These are phyloP conservation scores for Notodonta dromedarius DNA, from an alignment of 2,888 invertebrate species.

Conservation along the genomic window DNA sequence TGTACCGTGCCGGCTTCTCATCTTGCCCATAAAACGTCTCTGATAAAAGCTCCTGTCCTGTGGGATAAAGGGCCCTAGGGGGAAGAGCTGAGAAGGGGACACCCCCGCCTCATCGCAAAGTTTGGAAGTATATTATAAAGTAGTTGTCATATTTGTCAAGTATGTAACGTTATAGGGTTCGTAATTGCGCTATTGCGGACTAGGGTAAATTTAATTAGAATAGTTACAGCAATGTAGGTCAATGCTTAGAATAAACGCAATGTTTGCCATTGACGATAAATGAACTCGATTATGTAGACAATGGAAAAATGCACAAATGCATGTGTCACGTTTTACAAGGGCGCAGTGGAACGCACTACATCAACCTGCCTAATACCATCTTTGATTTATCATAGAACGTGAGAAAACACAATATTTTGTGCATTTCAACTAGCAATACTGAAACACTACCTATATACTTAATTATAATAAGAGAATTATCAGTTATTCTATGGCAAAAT, in stretches of 20 bases:
- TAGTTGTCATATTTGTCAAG: constrained; percentile 26
- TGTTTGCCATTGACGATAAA: not conserved
- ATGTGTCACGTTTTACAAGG: not conserved
- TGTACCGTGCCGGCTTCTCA: constrained; percentile 57
- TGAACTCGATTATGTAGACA: not conserved
- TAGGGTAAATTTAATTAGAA: not conserved
- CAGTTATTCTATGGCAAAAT: too few species aligned
- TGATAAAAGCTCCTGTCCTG: constrained; percentile 60
- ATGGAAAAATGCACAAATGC: not conserved
- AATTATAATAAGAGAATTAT: too few species aligned
- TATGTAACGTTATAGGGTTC: constrained; percentile 10
- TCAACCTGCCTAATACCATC: not conserved
- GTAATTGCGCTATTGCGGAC: constrained; percentile 10
- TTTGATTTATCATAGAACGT: too few species aligned
- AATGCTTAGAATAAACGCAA: not conserved
- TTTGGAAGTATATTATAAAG: constrained; percentile 29
- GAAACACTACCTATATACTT: too few species aligned
- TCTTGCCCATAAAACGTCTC: constrained; percentile 63
- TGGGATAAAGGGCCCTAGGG: constrained; percentile 41
- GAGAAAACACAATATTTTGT: too few species aligned
- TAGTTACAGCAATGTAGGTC: not conserved
- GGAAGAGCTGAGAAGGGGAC: constrained; percentile 23
- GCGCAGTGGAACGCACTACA: not conserved
- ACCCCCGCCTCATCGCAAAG: constrained; percentile 12
- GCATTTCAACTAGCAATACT: too few species aligned